Base-by-base conservation (phyloP, 2,797 vertebrate genomes). In the Rachycentron canadum region DNA sequence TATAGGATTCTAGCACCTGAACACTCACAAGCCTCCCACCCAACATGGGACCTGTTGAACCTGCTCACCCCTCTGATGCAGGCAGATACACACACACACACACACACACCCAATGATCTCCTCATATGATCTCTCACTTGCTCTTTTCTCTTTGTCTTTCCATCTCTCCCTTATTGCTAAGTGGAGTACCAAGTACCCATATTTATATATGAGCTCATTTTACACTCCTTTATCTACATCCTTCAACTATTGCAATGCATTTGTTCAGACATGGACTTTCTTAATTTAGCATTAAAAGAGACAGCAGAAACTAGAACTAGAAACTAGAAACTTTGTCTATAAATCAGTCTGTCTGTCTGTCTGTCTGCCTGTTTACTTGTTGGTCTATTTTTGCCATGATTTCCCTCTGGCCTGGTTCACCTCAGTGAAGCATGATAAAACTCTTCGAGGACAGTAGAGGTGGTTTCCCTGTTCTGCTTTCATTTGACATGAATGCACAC, bases 1-100 rank as follows among this genome's bases (percentile, higher is more conserved):
- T 88, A 90, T 90, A 86, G 91, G 91, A 94, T 93, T 94, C 87
- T 93, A 92, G 85, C 92, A 94, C 93, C 94, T 94, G 91, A 86
- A 85, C 83, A 88, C 90, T 87, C 81, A 16, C 75, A 57, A 83
- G 89, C 85, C 87, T 88, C 85, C 86, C 45, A 67, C 83, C 89
- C 84, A 89, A 90, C 89, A 91, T 85, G 86, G 93, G 91, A 93
- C 92, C 86, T 80, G 84, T 64, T 95, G 94, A 96, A 95, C 95
- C 89, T 82, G 82, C 73, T 95, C 93, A 93, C 95, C 90, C 86
- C 62, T 32, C 67, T 71, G 81, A 82, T 79, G 78, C 81, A 83
- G 56, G 58, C 83, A 89, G 60, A 72, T 79, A 79, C 58, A 85
- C 56, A 76, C 69, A 72, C 81, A 71, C 58, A 49, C 73, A 79